Evolutionary conservation across 2,888 invertebrate species (phyloP).

Genomic region (Eurytoma adleriae): DNA sequence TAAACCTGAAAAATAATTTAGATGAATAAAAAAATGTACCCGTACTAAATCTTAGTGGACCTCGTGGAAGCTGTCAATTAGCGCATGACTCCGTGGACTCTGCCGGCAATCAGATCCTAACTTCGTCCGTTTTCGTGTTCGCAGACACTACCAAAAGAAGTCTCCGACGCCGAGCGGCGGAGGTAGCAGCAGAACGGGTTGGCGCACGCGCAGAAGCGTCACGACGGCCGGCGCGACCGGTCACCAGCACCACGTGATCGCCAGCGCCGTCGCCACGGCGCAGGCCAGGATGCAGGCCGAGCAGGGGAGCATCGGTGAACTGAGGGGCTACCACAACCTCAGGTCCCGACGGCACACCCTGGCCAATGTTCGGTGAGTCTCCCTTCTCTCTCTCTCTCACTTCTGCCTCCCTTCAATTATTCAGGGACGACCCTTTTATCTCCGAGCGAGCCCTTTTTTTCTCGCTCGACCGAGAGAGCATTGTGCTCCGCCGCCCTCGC

Average conservation of each 20-base stretch:
- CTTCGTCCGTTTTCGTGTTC: background rate
- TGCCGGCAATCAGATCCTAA: too few relatives aligned
- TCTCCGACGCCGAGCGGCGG: conserved; percentile 73
- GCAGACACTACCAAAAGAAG: conserved; percentile 74
- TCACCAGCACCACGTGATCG: conserved; percentile 74
- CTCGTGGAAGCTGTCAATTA: too few relatives aligned
- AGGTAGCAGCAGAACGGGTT: conserved; percentile 71
- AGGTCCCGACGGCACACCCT: conserved; percentile 92
- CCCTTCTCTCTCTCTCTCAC: background rate
- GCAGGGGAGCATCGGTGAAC: conserved; percentile 92
- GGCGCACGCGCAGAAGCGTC: conserved; percentile 74
- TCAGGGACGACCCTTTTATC: background rate
- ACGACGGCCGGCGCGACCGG: conserved; percentile 73
- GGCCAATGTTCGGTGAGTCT: conserved; percentile 94
- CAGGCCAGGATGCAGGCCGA: conserved; percentile 91
- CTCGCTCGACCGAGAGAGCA: background rate
- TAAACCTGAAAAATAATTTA: too few relatives aligned
- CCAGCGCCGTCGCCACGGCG: conserved; percentile 73
- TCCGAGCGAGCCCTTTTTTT: background rate
- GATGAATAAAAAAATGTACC: too few relatives aligned
- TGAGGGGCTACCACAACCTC: conserved; percentile 92
- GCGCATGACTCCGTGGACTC: too few relatives aligned
- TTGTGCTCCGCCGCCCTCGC: too few relatives aligned
- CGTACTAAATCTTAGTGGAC: too few relatives aligned
- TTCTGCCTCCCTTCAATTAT: conserved; percentile 14